These are phyloP conservation scores for Tiaroga cobitis DNA, from an alignment of 2,797 vertebrate species.

Conservation along the genomic window DNA sequence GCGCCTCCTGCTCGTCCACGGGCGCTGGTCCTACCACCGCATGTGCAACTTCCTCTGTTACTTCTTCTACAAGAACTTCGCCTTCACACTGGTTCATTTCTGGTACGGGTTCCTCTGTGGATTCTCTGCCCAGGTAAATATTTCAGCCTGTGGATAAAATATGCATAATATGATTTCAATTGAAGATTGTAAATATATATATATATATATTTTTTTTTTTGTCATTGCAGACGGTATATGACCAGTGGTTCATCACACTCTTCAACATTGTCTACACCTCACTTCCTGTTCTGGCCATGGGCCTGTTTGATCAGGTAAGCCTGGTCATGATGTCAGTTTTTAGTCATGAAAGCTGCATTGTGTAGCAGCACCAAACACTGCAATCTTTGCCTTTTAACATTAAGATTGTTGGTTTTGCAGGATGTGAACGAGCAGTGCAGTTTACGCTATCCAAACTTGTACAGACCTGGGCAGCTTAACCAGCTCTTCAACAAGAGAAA, in stretches of 20 bases:
- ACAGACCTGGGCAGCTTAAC: slow-evolving; percentile 85
- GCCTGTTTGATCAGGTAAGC: slow-evolving; percentile 87
- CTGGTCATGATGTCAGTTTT: background rate
- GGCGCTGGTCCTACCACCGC: slow-evolving; percentile 84
- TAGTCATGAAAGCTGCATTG: background rate
- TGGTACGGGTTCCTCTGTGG: slow-evolving; percentile 89
- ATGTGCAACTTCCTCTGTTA: slow-evolving; percentile 86
- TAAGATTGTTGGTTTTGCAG: slow-evolving; percentile 65
- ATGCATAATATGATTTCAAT: background rate
- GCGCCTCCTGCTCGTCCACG: slow-evolving; percentile 82
- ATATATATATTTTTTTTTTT: background rate
- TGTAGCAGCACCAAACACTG: background rate
- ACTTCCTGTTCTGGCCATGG: slow-evolving; percentile 86
- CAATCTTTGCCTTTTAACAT: background rate
- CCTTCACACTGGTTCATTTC: slow-evolving; percentile 85
- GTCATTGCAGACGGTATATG: slow-evolving; percentile 82
- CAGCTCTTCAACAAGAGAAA: slow-evolving; percentile 87
- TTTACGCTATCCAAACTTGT: slow-evolving; percentile 80
- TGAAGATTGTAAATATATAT: background rate
- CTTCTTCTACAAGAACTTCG: slow-evolving; percentile 90
- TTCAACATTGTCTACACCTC: slow-evolving; percentile 89
- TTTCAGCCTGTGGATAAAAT: background rate
- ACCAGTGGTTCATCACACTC: slow-evolving; percentile 89
- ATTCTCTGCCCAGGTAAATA: slow-evolving; percentile 82
- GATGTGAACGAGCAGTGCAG: slow-evolving; percentile 85